phyloP scores from a whole-genome alignment of 1,140 invertebrate species.

The Drosophila lacteicornis region DNA sequence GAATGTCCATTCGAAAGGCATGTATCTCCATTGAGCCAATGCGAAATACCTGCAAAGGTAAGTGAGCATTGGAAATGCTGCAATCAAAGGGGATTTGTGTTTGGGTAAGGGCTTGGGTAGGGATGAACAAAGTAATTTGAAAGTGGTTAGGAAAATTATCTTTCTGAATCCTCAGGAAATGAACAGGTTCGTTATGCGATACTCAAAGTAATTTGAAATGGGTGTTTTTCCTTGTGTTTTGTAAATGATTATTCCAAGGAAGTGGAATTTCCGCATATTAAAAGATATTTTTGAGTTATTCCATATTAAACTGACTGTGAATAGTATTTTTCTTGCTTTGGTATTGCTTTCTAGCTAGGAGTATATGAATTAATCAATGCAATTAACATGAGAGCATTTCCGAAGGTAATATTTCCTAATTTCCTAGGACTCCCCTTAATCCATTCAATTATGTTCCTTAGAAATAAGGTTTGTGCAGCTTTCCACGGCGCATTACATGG shows the following conservation, averaged over 20 bases:
- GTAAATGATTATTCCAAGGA: background rate
- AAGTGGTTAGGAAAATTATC: conserved; percentile 37
- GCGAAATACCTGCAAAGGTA: conserved; percentile 67
- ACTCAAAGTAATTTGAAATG: background rate
- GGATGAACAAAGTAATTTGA: conserved; percentile 44
- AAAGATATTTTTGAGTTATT: background rate
- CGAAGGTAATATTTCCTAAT: background rate
- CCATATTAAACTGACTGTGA: no score
- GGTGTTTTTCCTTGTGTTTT: background rate
- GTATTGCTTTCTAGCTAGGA: background rate
- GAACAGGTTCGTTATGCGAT: conserved; percentile 14
- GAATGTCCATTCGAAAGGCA: conserved; percentile 18
- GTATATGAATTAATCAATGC: background rate
- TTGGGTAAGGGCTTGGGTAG: background rate
- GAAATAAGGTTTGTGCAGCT: background rate
- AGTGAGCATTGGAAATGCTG: conserved; percentile 32
- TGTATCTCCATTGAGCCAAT: conserved; percentile 46
- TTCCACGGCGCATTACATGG: background rate
- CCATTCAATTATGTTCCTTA: conserved; percentile 2
- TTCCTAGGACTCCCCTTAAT: background rate
- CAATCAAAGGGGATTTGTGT: conserved; percentile 35
- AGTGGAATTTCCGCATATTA: background rate
- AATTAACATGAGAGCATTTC: background rate
- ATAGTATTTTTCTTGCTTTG: background rate
- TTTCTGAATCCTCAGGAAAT: conserved; percentile 19